phyloP scores from a whole-genome alignment of 2,888 invertebrate species.

The Thereva unica region DNA sequence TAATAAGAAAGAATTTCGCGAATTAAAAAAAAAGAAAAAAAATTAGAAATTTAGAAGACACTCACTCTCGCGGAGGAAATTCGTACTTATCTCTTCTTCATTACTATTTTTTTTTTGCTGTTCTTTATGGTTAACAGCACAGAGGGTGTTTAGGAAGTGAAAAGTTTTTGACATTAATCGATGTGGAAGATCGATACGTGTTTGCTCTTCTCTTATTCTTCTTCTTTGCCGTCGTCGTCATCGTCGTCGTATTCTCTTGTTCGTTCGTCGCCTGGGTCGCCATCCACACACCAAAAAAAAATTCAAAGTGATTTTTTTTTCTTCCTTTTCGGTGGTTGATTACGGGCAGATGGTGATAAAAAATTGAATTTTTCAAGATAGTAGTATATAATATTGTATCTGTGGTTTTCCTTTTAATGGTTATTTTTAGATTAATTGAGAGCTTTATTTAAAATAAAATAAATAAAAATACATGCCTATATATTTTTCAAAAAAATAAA shows the following conservation, averaged over 20 bases:
- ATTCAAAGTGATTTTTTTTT: slow-evolving; percentile 17
- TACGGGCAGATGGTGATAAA: not conserved
- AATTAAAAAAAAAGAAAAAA: no score
- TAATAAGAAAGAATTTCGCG: no score
- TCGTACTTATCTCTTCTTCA: not conserved
- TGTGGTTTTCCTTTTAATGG: no score
- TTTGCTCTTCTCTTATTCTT: slow-evolving; percentile 27
- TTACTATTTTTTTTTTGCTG: not conserved
- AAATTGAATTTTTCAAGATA: no score
- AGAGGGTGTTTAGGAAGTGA: slow-evolving; percentile 34
- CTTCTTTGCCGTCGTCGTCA: not conserved
- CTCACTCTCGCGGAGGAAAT: not conserved
- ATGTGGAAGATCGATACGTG: slow-evolving; percentile 31
- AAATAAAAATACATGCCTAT: no score
- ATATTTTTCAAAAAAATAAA: no score
- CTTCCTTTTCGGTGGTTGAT: slow-evolving; percentile 20
- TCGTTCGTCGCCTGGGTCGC: not conserved
- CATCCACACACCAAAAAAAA: slow-evolving; percentile 6
- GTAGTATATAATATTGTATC: no score
- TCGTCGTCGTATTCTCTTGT: not conserved
- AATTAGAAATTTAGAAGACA: no score
- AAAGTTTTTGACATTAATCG: slow-evolving; percentile 30
- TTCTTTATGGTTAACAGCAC: not conserved
- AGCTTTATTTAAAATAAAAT: no score
- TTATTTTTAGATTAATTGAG: no score